Conservation (phyloP, 2,888 invertebrate species). For the Allophyes oxyacanthae region DNA sequence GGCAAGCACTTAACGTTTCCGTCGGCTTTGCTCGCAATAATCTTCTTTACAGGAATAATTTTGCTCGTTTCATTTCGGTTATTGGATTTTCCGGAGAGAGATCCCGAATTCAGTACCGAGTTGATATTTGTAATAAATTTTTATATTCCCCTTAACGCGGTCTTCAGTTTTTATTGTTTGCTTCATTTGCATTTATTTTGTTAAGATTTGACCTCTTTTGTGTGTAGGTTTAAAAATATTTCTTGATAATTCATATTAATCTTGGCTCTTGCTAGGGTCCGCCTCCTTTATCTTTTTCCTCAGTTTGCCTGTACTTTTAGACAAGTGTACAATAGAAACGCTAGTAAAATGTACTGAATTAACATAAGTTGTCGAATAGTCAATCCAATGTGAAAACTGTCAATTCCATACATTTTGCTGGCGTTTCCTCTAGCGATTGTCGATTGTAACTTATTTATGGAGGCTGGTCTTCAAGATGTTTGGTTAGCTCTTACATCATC, state of each 20-base stretch:
- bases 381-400: too few species aligned
- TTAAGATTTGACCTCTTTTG: constrained; percentile 44
- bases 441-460: too few species aligned
- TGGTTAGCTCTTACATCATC: too few species aligned
- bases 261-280: too few species aligned
- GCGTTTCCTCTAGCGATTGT: too few species aligned
- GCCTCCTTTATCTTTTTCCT: too few species aligned
- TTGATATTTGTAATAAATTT: constrained; percentile 83
- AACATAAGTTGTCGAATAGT: too few species aligned
- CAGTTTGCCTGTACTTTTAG: too few species aligned
- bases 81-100: constrained; percentile 73
- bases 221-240: constrained; percentile 18
- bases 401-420: too few species aligned
- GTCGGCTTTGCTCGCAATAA: constrained; percentile 70
- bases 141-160: constrained; percentile 71
- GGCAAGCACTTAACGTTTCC: constrained; percentile 56
- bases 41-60: constrained; percentile 76
- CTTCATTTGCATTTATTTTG: constrained; percentile 62
- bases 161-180: constrained; percentile 70
- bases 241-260: not conserved
- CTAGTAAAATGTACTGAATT: too few species aligned
- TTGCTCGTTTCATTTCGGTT: constrained; percentile 77
- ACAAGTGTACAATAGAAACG: too few species aligned
- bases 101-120: constrained; percentile 62
- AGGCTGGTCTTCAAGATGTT: too few species aligned